Evolutionary conservation across 1,140 invertebrate species (phyloP).

Genomic region (Rhynchophorus ferrugineus): DNA sequence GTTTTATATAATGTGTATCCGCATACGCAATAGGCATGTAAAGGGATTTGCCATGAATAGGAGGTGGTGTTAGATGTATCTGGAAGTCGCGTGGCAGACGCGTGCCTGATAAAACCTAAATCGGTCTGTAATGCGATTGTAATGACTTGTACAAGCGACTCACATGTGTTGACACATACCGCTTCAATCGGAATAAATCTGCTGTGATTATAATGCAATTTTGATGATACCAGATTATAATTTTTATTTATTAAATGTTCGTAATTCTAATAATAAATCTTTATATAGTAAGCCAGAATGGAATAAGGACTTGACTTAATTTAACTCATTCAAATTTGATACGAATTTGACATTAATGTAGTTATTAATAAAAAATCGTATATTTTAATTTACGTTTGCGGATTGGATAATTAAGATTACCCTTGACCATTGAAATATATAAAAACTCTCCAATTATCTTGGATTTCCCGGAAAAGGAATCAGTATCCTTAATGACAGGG

Average conservation of each 20-base stretch:
- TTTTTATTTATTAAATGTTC: too few relatives aligned
- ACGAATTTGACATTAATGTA: too few relatives aligned
- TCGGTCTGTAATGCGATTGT: slow-evolving; percentile 22
- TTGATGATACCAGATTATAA: background rate
- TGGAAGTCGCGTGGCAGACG: slow-evolving; percentile 14
- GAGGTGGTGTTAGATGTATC: background rate
- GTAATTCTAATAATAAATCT: too few relatives aligned
- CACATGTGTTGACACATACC: slow-evolving; percentile 27
- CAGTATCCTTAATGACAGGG: slow-evolving; percentile 16
- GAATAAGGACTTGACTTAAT: too few relatives aligned
- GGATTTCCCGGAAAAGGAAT: slow-evolving; percentile 10
- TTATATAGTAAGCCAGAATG: too few relatives aligned
- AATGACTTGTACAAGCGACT: slow-evolving; percentile 18
- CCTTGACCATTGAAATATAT: slow-evolving; percentile 10
- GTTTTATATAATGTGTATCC: background rate
- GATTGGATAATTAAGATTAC: too few relatives aligned
- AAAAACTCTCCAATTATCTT: slow-evolving; percentile 13
- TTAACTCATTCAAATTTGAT: too few relatives aligned
- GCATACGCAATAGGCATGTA: background rate
- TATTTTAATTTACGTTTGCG: background rate
- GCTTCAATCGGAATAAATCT: slow-evolving; percentile 14
- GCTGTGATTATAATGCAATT: background rate
- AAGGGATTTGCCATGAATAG: slow-evolving; percentile 6
- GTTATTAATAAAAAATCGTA: background rate
- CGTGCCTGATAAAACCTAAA: slow-evolving; percentile 18